These are phyloP conservation scores for Mustelus asterias DNA, from an alignment of 2,113 vertebrate genomes.

Conservation along the genomic window DNA sequence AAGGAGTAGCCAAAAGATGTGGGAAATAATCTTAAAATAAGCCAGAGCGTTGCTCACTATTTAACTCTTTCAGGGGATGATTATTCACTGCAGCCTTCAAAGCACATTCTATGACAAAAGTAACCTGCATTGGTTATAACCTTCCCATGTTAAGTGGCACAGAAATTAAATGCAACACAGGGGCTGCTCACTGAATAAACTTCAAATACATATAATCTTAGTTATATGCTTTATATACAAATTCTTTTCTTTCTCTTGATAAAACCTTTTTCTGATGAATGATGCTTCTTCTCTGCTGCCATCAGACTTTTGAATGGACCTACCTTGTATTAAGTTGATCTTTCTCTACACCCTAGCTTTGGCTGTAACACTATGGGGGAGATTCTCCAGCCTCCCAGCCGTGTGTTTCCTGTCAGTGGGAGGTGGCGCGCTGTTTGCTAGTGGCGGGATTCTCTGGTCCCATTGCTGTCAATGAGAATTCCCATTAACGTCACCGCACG, in stretches of 20 bases:
- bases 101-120: background rate
- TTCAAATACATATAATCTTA: background rate
- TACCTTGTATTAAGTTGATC: too few relatives aligned
- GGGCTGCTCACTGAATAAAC: background rate
- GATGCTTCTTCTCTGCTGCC: too few relatives aligned
- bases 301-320: too few relatives aligned
- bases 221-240: background rate
- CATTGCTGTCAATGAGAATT: too few relatives aligned
- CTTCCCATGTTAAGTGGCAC: background rate
- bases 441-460: too few relatives aligned
- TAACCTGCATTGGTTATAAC: background rate
- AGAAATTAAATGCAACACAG: background rate
- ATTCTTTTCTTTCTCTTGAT: background rate
- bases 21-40: conserved; percentile 15
- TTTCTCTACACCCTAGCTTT: too few relatives aligned
- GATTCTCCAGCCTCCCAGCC: too few relatives aligned
- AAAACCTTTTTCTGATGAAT: background rate
- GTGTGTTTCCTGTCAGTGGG: too few relatives aligned
- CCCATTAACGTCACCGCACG: too few relatives aligned
- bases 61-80: background rate
- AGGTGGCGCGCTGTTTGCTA: too few relatives aligned
- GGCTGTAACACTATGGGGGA: too few relatives aligned
- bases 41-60: background rate
- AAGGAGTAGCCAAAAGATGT: background rate
- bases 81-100: background rate